A percentile compares a stretch with the other conserved stretches of the same genome.
phyloP scores from a whole-genome alignment of 2,797 vertebrate genomes.

The Acipenser oxyrinchus region DNA sequence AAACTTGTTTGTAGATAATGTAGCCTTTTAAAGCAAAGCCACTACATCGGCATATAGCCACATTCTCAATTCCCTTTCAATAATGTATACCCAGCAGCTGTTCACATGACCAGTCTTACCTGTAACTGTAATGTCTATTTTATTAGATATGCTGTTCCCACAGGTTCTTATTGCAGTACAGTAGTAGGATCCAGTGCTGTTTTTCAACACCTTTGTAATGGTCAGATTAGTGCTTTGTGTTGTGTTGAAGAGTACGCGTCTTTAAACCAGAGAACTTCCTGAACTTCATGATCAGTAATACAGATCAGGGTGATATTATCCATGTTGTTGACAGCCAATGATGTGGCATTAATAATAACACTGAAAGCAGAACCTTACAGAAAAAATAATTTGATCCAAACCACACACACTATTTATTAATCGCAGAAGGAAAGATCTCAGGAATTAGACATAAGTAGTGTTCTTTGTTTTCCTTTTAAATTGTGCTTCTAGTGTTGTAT shows the following conservation, averaged over 20 bases:
- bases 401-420: too few relatives aligned
- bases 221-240: rapidly evolving
- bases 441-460: too few relatives aligned
- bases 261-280: constrained; percentile 22
- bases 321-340: rapidly evolving
- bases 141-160: not conserved
- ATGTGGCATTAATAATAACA: not conserved
- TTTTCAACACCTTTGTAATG: rapidly evolving
- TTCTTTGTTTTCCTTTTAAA: too few relatives aligned
- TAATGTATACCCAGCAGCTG: too few relatives aligned
- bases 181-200: rapidly evolving
- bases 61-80: too few relatives aligned
- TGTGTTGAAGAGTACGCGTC: rapidly evolving
- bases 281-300: not conserved
- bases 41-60: too few relatives aligned
- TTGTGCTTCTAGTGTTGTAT: too few relatives aligned
- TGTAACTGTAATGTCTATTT: not conserved
- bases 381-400: too few relatives aligned
- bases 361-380: too few relatives aligned
- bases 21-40: too few relatives aligned
- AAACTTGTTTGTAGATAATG: too few relatives aligned
- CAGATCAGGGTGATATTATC: constrained; percentile 23
- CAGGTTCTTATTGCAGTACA: constrained; percentile 21
- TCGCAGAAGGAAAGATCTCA: too few relatives aligned
- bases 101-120: constrained; percentile 28